A percentile compares a stretch with the other conserved stretches of the same genome.
These are phyloP conservation scores for Cydia fagiglandana DNA, from an alignment of 1,140 invertebrate genomes.

Conservation along the genomic window DNA sequence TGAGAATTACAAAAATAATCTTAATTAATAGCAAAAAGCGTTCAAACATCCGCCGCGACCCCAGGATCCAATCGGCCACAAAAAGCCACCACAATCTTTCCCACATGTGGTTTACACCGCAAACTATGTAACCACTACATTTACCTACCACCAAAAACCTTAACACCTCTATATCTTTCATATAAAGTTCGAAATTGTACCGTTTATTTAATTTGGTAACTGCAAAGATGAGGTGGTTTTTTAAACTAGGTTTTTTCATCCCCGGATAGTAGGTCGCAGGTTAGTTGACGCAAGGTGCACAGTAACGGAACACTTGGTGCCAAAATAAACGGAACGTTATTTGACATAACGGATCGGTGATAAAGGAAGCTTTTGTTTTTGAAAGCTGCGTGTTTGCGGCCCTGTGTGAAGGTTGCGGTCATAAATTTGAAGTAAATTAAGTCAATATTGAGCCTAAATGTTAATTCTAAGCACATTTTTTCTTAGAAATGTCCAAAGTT, in stretches of 20 bases:
- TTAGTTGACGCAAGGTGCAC: constrained; percentile 75
- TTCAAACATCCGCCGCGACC: constrained; percentile 64
- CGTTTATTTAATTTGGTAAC: constrained; percentile 19
- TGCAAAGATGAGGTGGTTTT: constrained; percentile 33
- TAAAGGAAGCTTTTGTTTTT: constrained; percentile 55
- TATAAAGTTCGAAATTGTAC: constrained; percentile 27
- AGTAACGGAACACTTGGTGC: constrained; percentile 64
- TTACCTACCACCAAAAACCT: constrained; percentile 12
- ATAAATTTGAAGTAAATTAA: constrained; percentile 12
- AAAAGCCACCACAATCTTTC: constrained; percentile 67
- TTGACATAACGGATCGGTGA: constrained; percentile 53
- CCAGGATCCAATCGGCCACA: constrained; percentile 50
- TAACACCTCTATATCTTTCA: constrained; percentile 38
- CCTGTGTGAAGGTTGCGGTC: neutral
- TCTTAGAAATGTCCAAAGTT: neutral
- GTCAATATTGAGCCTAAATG: neutral
- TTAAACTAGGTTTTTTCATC: constrained; percentile 53
- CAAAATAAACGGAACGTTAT: constrained; percentile 64
- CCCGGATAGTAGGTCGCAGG: constrained; percentile 74
- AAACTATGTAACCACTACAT: constrained; percentile 23
- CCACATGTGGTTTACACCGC: constrained; percentile 64
- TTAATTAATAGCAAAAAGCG: constrained; percentile 65
- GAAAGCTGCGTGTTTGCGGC: constrained; percentile 40
- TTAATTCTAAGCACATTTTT: neutral
- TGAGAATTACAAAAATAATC: constrained; percentile 49